These are phyloP conservation scores for Karalla daura DNA, from an alignment of 2,797 vertebrate species.

Conservation along the genomic window DNA sequence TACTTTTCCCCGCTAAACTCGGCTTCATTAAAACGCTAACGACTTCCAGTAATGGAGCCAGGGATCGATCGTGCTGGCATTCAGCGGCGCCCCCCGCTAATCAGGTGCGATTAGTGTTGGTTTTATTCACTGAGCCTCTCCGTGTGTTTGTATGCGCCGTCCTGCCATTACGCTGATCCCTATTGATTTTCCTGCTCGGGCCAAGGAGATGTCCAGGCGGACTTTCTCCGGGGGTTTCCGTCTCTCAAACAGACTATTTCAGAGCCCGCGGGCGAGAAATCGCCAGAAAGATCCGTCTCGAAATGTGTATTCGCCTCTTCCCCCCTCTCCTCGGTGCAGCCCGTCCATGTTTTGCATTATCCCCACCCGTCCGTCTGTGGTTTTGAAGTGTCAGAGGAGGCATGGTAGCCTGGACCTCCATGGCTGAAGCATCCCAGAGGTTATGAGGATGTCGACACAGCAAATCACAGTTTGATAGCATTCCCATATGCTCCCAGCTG, in stretches of 20 bases:
- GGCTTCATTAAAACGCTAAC: constrained; percentile 82
- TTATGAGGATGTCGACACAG: constrained; percentile 89
- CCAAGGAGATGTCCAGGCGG: constrained; percentile 43
- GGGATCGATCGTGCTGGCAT: constrained; percentile 73
- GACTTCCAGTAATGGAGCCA: constrained; percentile 72
- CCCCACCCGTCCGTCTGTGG: constrained; percentile 59
- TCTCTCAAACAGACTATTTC: constrained; percentile 68
- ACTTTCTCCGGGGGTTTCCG: constrained; percentile 56
- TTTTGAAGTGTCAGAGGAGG: constrained; percentile 66
- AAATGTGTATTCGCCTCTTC: neutral
- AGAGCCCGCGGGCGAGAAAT: constrained; percentile 5
- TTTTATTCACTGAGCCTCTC: constrained; percentile 59
- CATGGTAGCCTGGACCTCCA: constrained; percentile 80
- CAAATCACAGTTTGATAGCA: constrained; percentile 87
- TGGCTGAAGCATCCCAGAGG: constrained; percentile 84
- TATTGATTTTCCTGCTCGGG: constrained; percentile 74
- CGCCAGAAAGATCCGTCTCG: no score
- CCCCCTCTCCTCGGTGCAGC: neutral
- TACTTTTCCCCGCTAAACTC: constrained; percentile 60
- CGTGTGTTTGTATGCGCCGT: constrained; percentile 26
- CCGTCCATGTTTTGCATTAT: constrained; percentile 78
- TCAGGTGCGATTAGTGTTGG: constrained; percentile 75
- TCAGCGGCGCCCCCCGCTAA: constrained; percentile 62
- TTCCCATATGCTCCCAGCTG: constrained; percentile 86
- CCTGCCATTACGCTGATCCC: constrained; percentile 62